These are phyloP conservation scores for Eulemur mongoz DNA, from an alignment of 2,797 vertebrate genomes.

Conservation along the genomic window DNA sequence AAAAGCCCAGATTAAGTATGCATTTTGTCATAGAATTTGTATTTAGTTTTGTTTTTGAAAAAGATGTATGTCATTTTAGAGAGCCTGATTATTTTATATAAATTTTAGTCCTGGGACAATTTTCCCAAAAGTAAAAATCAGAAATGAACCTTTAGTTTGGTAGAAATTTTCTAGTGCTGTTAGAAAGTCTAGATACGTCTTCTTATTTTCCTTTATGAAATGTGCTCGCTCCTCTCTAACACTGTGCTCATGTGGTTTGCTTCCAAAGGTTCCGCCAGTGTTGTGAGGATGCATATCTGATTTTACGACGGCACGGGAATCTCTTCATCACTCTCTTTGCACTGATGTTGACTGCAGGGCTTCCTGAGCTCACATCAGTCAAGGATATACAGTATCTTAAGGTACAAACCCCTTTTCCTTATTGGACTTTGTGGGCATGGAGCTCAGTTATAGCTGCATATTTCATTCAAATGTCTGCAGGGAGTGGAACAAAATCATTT, in stretches of 20 bases:
- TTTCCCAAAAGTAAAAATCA: constrained; percentile 21
- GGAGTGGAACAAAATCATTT: not conserved
- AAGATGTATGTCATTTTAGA: not conserved
- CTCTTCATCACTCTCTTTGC: constrained; percentile 99
- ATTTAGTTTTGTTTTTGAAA: not conserved
- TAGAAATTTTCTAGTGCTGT: not conserved
- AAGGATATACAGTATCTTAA: constrained; percentile 99
- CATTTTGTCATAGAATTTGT: constrained; percentile 21
- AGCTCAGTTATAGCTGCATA: not conserved
- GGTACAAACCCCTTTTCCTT: constrained; percentile 84
- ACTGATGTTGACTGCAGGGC: constrained; percentile 97
- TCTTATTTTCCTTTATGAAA: constrained; percentile 35
- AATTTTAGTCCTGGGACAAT: not conserved
- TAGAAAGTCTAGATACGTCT: not conserved
- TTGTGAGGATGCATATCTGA: constrained; percentile 97
- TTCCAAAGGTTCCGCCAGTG: constrained; percentile 93
- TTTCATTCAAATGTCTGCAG: not conserved
- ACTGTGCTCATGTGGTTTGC: not conserved
- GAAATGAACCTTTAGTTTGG: not conserved
- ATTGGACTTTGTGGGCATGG: not conserved
- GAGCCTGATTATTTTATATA: constrained; percentile 12
- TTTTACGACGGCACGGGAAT: constrained; percentile 95
- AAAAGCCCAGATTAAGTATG: not conserved
- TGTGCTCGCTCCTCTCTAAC: not conserved
- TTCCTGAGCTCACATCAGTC: constrained; percentile 96